phyloP scores from a whole-genome alignment of 2,113 vertebrate genomes.

The Hoplias malabaricus region DNA sequence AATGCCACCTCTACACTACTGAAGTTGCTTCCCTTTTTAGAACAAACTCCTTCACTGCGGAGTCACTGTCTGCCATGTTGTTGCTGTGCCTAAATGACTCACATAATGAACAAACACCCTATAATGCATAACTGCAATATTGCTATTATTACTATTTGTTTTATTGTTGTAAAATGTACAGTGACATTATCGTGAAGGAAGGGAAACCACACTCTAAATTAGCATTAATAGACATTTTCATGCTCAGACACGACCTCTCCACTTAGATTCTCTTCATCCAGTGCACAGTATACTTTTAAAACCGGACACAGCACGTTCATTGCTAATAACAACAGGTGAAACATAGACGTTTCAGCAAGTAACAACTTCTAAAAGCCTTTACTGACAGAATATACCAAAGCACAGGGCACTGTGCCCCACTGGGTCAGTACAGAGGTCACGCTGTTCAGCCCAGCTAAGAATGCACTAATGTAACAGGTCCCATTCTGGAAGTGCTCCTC shows the following conservation, averaged over 20 bases:
- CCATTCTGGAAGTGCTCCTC: conserved; percentile 39
- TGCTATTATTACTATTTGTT: too few species aligned
- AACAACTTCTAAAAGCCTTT: neutral
- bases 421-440: conserved; percentile 27
- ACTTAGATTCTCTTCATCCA: neutral
- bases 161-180: too few species aligned
- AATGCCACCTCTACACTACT: too few species aligned
- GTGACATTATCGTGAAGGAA: too few species aligned
- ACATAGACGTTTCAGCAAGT: neutral
- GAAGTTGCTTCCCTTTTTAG: too few species aligned
- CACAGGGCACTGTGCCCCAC: conserved; percentile 13
- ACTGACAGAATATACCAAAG: neutral
- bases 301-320: neutral
- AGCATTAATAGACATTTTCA: neutral
- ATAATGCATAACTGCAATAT: too few species aligned
- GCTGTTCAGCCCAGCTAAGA: conserved; percentile 32
- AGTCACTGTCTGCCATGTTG: too few species aligned
- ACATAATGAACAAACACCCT: too few species aligned
- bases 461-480: conserved; percentile 48
- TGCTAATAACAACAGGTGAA: neutral
- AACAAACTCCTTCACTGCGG: too few species aligned
- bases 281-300: neutral
- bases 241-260: neutral
- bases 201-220: too few species aligned
- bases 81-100: too few species aligned